Evolutionary conservation across 2,113 vertebrate genomes (phyloP), one percentile per base, ranked within the genome.

Genomic region (Oenanthe oenanthe): DNA sequence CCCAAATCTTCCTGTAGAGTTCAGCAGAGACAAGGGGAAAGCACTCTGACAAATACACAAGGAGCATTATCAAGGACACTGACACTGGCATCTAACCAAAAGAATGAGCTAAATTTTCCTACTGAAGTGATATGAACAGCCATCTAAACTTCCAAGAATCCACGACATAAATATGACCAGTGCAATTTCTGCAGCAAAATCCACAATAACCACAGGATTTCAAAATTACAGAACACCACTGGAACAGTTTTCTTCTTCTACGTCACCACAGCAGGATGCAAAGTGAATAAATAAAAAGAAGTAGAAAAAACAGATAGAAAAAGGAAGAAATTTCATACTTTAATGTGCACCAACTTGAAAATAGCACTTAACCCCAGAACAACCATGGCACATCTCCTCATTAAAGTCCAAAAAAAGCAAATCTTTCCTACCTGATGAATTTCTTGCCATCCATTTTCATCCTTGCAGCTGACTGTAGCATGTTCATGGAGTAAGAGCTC

Each of bases 391-490:
- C 31, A 8, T 42, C 50, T 70, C 56, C 60, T 68, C 31, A 19
- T 4, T 10, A 32, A 61, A 51, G 22, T 48, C 38, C 17, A 53
- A 18, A 43, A 60, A 68, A 54, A 58, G 14, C 54, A 3, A 12
- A 26, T 15, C 12, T 50, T 47, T 54, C 94, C 62, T 83, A 99
- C 99, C 99, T 99, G 99, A 96, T 99, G 99, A 45, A 99, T 98
- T 93, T 99, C 99, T 2, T 99, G 98, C 99, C 99, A 99, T 92
- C 99, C 99, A 3, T 99, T 99, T 95, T 99, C 99, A 11, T 99
- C 99, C 92, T 96, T 98, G 97, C 99, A 99, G 88, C 98, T 97
- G 81, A 99, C 98, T 0, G 97, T 81, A 13, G 99, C 99, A 0
- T 98, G 98, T 62, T 99, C 98, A 3, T 98, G 98, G 3, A 99